Evolutionary conservation across 2,888 invertebrate species (phyloP).

Genomic region (Hybos culiciformis): DNA sequence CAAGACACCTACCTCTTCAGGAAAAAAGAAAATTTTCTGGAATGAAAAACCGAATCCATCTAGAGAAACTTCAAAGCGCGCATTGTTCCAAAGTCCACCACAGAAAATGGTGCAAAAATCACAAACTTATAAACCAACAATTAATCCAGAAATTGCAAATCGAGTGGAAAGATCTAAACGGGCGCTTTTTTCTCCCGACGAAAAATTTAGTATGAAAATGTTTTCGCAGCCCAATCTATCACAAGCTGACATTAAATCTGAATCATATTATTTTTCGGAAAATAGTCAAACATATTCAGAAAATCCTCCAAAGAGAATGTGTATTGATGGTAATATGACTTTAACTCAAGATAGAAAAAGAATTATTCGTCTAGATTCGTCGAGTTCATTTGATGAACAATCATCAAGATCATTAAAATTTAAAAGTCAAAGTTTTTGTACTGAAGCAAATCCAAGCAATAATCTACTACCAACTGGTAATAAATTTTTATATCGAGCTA

Average conservation of each 20-base stretch:
- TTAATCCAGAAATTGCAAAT: conserved; percentile 36
- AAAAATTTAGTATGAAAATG: conserved; percentile 19
- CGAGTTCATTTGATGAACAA: conserved; percentile 11
- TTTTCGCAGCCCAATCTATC: conserved; percentile 4
- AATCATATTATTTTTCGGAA: conserved; percentile 9
- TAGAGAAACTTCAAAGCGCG: conserved; percentile 51
- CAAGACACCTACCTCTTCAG: conserved; percentile 29
- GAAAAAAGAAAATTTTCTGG: conserved; percentile 21
- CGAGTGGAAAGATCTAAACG: conserved; percentile 48
- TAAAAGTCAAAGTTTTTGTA: conserved; percentile 35
- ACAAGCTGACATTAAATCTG: conserved; percentile 4
- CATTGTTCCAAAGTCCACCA: conserved; percentile 60
- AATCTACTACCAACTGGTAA: conserved; percentile 12
- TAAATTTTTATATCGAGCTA: conserved; percentile 14
- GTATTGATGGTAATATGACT: conserved; percentile 21
- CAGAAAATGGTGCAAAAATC: conserved; percentile 30
- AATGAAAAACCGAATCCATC: conserved; percentile 23
- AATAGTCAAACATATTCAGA: conserved; percentile 4
- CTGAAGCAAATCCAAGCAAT: conserved; percentile 26
- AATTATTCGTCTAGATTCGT: conserved; percentile 1
- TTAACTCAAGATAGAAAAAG: conserved; percentile 14
- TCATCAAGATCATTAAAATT: conserved; percentile 31
- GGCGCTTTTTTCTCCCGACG: conserved; percentile 52
- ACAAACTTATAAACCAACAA: conserved; percentile 22
- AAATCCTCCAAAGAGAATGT: neutral